These are phyloP conservation scores for Zosterops japonicus DNA, from an alignment of 2,113 vertebrate genomes.

Conservation along the genomic window DNA sequence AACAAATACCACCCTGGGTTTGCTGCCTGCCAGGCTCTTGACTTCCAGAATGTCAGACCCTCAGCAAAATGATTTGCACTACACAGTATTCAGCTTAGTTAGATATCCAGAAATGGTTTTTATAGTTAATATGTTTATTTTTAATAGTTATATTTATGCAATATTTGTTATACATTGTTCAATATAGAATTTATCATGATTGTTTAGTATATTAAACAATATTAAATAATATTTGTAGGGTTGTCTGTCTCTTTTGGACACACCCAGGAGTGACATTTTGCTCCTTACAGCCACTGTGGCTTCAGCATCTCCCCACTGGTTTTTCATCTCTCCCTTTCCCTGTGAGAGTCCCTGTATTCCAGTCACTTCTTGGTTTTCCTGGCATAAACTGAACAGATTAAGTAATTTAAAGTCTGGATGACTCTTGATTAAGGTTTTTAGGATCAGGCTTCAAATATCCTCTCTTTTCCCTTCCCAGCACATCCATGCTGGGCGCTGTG, in stretches of 20 bases:
- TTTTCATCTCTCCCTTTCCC: background rate
- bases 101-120: background rate
- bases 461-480: background rate
- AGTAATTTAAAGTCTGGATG: background rate
- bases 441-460: background rate
- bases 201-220: background rate
- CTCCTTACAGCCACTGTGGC: background rate
- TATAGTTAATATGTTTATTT: background rate
- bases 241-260: background rate
- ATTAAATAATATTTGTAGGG: background rate
- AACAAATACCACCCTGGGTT: background rate
- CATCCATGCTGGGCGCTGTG: rapidly evolving
- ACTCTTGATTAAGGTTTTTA: background rate
- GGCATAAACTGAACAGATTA: background rate
- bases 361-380: background rate
- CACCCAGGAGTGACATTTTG: background rate
- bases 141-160: background rate
- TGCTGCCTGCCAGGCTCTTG: background rate
- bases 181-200: background rate
- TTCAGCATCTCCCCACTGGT: background rate
- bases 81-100: background rate
- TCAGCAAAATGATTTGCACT: background rate
- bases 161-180: background rate
- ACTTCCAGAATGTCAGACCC: background rate
- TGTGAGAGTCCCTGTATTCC: background rate